Evolutionary conservation across 1,140 invertebrate genomes (phyloP).

Genomic region (Orius insidiosus): DNA sequence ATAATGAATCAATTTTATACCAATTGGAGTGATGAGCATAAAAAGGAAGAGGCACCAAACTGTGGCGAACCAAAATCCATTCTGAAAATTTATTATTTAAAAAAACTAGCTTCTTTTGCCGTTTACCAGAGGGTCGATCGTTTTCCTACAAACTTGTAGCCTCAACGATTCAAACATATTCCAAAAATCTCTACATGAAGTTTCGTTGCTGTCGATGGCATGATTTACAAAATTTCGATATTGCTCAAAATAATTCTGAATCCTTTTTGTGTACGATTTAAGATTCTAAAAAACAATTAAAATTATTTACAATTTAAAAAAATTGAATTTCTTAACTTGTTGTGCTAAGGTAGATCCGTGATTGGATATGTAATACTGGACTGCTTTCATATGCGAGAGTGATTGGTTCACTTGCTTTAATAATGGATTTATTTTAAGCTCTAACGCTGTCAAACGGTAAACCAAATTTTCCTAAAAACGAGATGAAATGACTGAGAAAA

Average conservation of each 20-base stretch:
- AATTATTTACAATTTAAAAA: neutral
- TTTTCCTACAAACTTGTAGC: constrained; percentile 45
- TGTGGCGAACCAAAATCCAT: constrained; percentile 38
- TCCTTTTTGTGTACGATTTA: constrained; percentile 35
- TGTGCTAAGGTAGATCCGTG: constrained; percentile 51
- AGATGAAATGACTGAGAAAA: constrained; percentile 15
- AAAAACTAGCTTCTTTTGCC: neutral
- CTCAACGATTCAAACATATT: constrained; percentile 44
- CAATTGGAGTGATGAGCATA: constrained; percentile 26
- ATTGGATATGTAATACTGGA: constrained; percentile 55
- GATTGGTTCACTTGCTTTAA: constrained; percentile 50
- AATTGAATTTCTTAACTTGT: constrained; percentile 26
- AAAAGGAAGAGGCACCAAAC: constrained; percentile 26
- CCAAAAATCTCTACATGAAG: constrained; percentile 53
- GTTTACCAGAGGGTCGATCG: constrained; percentile 46
- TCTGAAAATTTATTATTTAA: constrained; percentile 26
- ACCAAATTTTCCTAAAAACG: constrained; percentile 52
- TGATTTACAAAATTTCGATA: constrained; percentile 44
- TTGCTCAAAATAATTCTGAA: constrained; percentile 43
- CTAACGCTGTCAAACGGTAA: constrained; percentile 53
- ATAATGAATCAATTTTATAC: constrained; percentile 20
- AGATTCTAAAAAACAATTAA: constrained; percentile 33
- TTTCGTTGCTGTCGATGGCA: constrained; percentile 39
- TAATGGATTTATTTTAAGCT: constrained; percentile 48
- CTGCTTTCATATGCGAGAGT: constrained; percentile 48